Evolutionary conservation across 2,113 vertebrate species (phyloP), one percentile per base, ranked within the genome.

Genomic region (Orycteropus afer): DNA sequence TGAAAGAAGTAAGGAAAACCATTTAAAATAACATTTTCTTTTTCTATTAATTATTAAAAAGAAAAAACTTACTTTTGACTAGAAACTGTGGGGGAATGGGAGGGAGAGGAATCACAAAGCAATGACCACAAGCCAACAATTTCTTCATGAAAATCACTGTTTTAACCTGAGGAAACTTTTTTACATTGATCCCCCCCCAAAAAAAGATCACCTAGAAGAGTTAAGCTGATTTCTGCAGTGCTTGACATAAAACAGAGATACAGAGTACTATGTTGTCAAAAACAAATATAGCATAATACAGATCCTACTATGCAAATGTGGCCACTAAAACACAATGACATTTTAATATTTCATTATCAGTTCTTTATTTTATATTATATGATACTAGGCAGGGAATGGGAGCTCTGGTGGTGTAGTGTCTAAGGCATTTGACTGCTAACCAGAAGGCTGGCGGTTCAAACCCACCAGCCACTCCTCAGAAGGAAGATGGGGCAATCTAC

Each of bases 51-150:
- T 61, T 69, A 90, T 77, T 87, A 83, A 77, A 88, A 90, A 90
- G 37, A 97, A 98, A 98, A 98, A 95, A 96, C 93, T 86, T 96
- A 98, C 95, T 97, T 94, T 97, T 95, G 49, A 88, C 84, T 42
- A 96, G 59, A 94, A 73, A 15, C 37, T 25, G 63, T 95, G 6
- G 1, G 89, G n/a, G 10, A 94, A 65, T 34, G 59, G 34, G 27
- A 51, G 12, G 12, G 40, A 61, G n/a, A 67, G 22, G 9, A 89
- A 57, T 42, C 37, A 85, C 23, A 86, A 49, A 55, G 7, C 18
- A 89, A 9, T 59, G 20, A 74, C 37, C 80, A 74, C 34, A 73
- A 11, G 67, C 57, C 84, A 81, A 37, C 86, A 69, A 73, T 86
- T 94, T 79, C 29, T 65, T 40, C 45, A 61, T 73, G 15, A 37